Evolutionary conservation across 2,888 invertebrate genomes (phyloP).

Genomic region (Mechanitis messenoides): DNA sequence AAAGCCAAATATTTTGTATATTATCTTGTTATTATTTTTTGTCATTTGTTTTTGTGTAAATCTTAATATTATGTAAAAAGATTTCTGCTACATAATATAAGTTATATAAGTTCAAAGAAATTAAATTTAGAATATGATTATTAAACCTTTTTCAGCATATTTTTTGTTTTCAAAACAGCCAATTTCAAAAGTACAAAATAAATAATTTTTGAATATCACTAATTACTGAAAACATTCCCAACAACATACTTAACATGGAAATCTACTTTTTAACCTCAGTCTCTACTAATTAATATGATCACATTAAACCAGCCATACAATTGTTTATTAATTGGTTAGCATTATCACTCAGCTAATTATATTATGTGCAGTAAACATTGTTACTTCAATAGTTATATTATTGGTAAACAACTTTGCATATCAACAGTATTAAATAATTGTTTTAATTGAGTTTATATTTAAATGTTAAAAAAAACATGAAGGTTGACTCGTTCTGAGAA

Average conservation of each 20-base stretch:
- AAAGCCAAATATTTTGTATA: neutral
- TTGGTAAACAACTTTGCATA: slow-evolving; percentile 4
- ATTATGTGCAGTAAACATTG: neutral
- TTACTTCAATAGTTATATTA: neutral
- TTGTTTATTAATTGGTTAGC: slow-evolving; percentile 5
- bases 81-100: no score
- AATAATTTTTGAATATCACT: no score
- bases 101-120: no score
- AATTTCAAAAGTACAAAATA: no score
- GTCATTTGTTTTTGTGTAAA: no score
- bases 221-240: no score
- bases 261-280: neutral
- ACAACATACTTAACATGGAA: no score
- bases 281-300: neutral
- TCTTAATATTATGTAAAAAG: no score
- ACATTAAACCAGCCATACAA: neutral
- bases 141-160: no score
- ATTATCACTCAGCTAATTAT: neutral
- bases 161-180: no score
- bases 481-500: neutral
- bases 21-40: no score
- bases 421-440: neutral
- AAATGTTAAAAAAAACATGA: neutral
- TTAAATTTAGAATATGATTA: no score
- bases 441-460: neutral